A percentile compares a stretch with the other conserved stretches of the same genome.
phyloP scores from a whole-genome alignment of 2,113 vertebrate genomes.

The Gadus chalcogrammus region DNA sequence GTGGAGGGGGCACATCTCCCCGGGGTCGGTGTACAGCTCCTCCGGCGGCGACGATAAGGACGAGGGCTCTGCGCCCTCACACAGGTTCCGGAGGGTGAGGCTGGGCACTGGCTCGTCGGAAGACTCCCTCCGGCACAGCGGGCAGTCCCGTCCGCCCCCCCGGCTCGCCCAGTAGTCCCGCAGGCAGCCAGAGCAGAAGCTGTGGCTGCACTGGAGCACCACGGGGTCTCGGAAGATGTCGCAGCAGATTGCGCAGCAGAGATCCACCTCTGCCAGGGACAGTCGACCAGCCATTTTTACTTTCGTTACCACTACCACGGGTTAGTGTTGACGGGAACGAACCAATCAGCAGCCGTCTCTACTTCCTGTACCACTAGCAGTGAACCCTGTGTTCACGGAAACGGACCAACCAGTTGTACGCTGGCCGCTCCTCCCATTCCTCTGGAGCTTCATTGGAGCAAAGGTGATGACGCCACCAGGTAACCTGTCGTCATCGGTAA shows the following conservation, averaged over 20 bases:
- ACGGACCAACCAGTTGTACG: too few species aligned
- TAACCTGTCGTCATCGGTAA: too few species aligned
- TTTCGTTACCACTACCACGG: too few species aligned
- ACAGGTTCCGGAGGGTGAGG: slow-evolving; percentile 67
- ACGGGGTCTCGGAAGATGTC: slow-evolving; percentile 68
- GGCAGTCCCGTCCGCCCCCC: slow-evolving; percentile 44
- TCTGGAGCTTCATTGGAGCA: too few species aligned
- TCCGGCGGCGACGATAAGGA: neutral
- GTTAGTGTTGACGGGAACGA: too few species aligned
- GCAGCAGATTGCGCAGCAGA: slow-evolving; percentile 68
- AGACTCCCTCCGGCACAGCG: slow-evolving; percentile 53
- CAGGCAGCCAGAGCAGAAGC: slow-evolving; percentile 67
- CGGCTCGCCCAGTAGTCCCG: slow-evolving; percentile 49
- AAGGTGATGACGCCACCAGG: too few species aligned
- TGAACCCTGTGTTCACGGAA: too few species aligned
- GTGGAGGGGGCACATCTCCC: slow-evolving; percentile 56
- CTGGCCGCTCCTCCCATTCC: too few species aligned
- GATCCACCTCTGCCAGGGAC: slow-evolving; percentile 56
- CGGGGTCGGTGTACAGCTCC: slow-evolving; percentile 42
- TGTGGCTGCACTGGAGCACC: slow-evolving; percentile 73
- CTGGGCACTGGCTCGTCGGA: slow-evolving; percentile 59
- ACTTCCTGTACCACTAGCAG: too few species aligned
- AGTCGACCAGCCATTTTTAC: slow-evolving; percentile 52
- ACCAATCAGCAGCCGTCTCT: too few species aligned
- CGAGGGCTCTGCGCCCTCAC: slow-evolving; percentile 36